Evolutionary conservation across 2,113 vertebrate genomes (phyloP).

Genomic region (Numenius arquata): DNA sequence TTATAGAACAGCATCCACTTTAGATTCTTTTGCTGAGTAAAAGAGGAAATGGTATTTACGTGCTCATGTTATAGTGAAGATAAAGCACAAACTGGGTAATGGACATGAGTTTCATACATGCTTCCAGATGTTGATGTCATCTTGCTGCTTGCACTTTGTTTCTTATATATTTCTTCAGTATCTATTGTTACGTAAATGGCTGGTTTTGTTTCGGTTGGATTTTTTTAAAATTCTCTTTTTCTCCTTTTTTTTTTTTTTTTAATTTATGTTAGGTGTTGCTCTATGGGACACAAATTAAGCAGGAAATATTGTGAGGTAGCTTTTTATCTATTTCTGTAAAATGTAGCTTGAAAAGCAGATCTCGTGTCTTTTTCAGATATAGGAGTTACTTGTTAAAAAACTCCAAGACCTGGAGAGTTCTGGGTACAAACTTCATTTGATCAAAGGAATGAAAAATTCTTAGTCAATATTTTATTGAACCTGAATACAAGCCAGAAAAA

Average conservation of each 20-base stretch:
- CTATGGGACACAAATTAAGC: background rate
- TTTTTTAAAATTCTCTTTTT: background rate
- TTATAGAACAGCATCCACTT: background rate
- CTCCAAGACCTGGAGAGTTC: background rate
- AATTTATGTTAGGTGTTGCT: background rate
- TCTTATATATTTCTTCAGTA: background rate
- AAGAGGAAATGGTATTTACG: background rate
- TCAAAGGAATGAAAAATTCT: background rate
- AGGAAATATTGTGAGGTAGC: background rate
- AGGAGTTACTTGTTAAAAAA: background rate
- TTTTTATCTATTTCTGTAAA: background rate
- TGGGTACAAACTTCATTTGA: background rate
- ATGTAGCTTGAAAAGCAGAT: background rate
- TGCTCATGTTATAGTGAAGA: background rate
- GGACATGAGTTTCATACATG: background rate
- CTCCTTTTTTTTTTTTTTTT: background rate
- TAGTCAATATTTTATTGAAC: background rate
- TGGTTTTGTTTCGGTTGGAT: background rate
- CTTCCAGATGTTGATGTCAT: background rate
- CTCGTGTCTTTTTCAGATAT: background rate
- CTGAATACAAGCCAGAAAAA: background rate
- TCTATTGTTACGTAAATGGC: background rate
- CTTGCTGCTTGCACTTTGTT: background rate
- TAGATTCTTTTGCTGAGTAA: background rate
- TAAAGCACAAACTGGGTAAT: background rate